Conservation (phyloP, 2,113 vertebrate species). For the Lipophrys pholis region DNA sequence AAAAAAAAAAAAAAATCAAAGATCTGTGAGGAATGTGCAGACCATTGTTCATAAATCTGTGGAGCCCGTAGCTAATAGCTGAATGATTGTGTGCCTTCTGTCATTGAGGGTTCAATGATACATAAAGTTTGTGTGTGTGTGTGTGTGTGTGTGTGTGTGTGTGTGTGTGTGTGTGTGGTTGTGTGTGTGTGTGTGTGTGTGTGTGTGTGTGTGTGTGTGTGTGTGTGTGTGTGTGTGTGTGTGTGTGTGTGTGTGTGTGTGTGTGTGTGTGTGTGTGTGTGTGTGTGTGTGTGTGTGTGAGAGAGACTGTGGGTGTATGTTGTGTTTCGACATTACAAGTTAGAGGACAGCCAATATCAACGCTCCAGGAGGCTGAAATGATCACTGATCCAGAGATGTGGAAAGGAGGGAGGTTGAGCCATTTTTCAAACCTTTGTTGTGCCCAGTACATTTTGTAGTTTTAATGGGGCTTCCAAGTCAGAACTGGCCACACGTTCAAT, state of each 20-base stretch:
- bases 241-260: too few species aligned
- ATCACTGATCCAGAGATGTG: slow-evolving; percentile 31
- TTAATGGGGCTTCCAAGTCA: slow-evolving; percentile 21
- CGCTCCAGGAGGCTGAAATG: slow-evolving; percentile 32
- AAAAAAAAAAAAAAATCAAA: not conserved
- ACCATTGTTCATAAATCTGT: not conserved
- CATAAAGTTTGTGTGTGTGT: slow-evolving; percentile 5
- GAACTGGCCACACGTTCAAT: not conserved
- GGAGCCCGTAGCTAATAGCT: not conserved
- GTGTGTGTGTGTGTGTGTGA: too few species aligned
- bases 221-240: too few species aligned
- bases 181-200: too few species aligned
- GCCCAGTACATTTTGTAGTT: slow-evolving; percentile 19
- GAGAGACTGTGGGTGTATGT: too few species aligned
- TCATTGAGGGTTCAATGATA: slow-evolving; percentile 3
- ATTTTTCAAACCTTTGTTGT: slow-evolving; percentile 31
- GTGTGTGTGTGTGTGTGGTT: too few species aligned
- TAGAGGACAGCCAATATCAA: slow-evolving; percentile 61
- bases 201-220: too few species aligned
- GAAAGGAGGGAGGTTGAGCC: slow-evolving; percentile 1
- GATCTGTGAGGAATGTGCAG: not conserved
- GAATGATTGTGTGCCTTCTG: slow-evolving; percentile 7
- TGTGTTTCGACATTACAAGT: slow-evolving; percentile 24
- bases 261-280: too few species aligned
- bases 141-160: not conserved